phyloP scores from a whole-genome alignment of 2,797 vertebrate genomes.

The Chelonia mydas region DNA sequence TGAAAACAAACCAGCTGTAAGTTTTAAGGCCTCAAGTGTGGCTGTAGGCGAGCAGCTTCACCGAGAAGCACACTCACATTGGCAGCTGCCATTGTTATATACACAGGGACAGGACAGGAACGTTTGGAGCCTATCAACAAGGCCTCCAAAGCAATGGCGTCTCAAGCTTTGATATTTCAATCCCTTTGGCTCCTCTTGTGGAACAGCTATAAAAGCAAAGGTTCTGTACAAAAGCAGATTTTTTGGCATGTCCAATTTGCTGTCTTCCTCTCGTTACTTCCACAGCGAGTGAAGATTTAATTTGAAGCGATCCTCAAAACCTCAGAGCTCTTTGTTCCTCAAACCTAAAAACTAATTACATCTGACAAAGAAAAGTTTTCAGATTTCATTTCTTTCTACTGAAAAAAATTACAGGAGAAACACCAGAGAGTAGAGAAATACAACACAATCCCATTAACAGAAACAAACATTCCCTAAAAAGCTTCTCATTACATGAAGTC shows the following conservation, averaged over 20 bases:
- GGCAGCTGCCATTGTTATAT: accelerated
- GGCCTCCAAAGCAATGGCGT: accelerated
- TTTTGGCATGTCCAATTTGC: background rate
- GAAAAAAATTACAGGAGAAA: background rate
- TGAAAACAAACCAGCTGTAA: background rate
- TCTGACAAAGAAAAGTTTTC: background rate
- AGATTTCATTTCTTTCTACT: background rate
- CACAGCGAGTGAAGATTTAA: accelerated
- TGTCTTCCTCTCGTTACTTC: accelerated
- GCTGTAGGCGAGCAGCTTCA: background rate
- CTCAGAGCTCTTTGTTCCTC: background rate
- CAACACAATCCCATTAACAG: accelerated
- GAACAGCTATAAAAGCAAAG: accelerated
- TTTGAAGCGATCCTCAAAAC: background rate
- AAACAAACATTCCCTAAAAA: accelerated
- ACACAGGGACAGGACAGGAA: background rate
- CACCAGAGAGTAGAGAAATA: accelerated
- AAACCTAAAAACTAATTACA: background rate
- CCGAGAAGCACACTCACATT: background rate
- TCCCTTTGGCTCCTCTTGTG: too few relatives aligned
- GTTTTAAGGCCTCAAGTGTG: background rate
- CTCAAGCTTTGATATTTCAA: too few relatives aligned
- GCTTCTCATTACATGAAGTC: background rate
- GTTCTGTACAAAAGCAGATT: accelerated
- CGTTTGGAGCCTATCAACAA: accelerated